These are phyloP conservation scores for Oscheius sp. DNA, from an alignment of 2,888 invertebrate genomes.

Conservation along the genomic window DNA sequence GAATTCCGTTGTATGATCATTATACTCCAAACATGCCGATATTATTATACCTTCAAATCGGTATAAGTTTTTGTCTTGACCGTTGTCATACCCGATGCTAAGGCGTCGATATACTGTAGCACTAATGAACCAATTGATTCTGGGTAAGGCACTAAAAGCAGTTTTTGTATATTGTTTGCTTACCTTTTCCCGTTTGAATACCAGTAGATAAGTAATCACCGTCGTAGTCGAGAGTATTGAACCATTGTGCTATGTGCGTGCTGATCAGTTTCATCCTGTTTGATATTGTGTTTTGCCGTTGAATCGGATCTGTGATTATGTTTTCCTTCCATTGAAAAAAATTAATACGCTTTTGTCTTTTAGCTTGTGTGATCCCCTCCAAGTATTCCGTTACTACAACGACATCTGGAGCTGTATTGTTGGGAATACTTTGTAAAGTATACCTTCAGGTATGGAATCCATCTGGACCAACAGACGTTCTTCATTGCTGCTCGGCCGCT, in stretches of 20 bases:
- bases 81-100: slow-evolving; percentile 37
- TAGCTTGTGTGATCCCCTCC: no score
- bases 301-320: not conserved
- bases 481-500: not conserved
- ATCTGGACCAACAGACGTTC: slow-evolving; percentile 56
- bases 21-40: slow-evolving; percentile 20
- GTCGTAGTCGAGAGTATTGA: slow-evolving; percentile 57
- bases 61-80: no score
- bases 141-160: slow-evolving; percentile 6
- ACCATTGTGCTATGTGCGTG: slow-evolving; percentile 44
- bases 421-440: no score
- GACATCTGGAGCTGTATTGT: no score
- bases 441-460: slow-evolving; percentile 70
- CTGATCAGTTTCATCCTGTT: slow-evolving; percentile 35
- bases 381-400: no score
- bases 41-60: slow-evolving; percentile 8
- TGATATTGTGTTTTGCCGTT: slow-evolving; percentile 13
- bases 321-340: no score
- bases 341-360: no score
- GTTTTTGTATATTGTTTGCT: not conserved
- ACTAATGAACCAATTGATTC: slow-evolving; percentile 27
- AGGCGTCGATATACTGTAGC: slow-evolving; percentile 48
- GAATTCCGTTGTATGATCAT: not conserved
- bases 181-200: slow-evolving; percentile 29
- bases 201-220: slow-evolving; percentile 44